Conservation (phyloP, 2,797 vertebrate genomes). For the Aplochiton taeniatus region DNA sequence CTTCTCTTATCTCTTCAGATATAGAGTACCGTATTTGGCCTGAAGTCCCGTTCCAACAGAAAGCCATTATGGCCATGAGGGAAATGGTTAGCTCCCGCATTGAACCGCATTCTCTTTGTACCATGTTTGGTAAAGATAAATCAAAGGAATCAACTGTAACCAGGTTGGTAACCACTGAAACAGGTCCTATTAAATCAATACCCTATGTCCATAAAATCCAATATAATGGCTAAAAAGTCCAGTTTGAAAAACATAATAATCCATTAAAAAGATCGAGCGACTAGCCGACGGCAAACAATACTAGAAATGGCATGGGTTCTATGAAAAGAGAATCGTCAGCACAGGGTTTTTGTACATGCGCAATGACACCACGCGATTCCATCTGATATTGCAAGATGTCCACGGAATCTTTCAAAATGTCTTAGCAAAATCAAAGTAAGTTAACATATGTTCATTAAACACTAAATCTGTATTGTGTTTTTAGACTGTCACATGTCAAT, state of each 20-base stretch:
- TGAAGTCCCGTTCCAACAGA: constrained; percentile 31
- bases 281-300: no score
- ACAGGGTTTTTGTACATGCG: background rate
- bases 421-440: background rate
- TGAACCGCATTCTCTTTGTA: constrained; percentile 36
- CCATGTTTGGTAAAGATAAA: constrained; percentile 32
- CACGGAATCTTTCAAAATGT: background rate
- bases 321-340: background rate
- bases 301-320: no score
- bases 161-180: background rate
- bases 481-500: no score
- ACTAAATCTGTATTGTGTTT: no score
- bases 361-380: constrained; percentile 11
- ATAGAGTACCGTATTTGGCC: constrained; percentile 53
- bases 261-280: no score
- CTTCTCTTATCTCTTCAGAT: constrained; percentile 58
- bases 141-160: accelerated
- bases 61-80: constrained; percentile 26
- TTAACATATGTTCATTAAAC: background rate
- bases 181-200: no score
- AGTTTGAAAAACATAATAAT: background rate
- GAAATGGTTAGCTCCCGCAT: background rate
- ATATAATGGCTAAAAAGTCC: no score
- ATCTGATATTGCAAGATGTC: background rate
- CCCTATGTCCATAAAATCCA: no score